Evolutionary conservation across 2,888 invertebrate species (phyloP), one percentile per base, ranked within the genome.

Genomic region (Parnassius smintheus): DNA sequence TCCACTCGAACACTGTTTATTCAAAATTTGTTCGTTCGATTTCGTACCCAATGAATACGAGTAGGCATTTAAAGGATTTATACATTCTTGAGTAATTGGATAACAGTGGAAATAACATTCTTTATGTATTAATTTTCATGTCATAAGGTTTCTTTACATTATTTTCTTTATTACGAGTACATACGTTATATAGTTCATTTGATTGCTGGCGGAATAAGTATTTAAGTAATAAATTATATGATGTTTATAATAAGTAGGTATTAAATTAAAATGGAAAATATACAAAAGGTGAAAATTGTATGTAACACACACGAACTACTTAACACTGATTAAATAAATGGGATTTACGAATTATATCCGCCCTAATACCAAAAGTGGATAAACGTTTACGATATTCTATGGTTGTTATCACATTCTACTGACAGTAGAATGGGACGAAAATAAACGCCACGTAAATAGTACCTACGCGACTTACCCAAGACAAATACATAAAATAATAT

Each of bases 1-100:
- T 76, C 81, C 77, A 68, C 64, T 63, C 62, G 46, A 59, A 49
- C 59, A 9, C n/a, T 61, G 52, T 62, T 65, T 51, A 55, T 58
- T 45, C 50, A 42, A 58, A 46, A 58, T 55, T 48, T 42, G n/a
- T 42, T 44, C 54, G 25, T 44, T 58, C 18, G 12, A 22, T 48
- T 44, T 53, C n/a, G 53, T 25, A 35, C 13, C 13, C 44, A 48
- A 56, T 13, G 41, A 51, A 56, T 51, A 9, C 35, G 41, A 53
- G 12, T 13, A 22, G 35, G n/a, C 9, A 51, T 22, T 57, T 7
- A 35, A 25, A 10, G 10, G 10, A 9, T 13, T n/a, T 12, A 51
- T 51, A 44, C 11, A 22, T 11, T 25, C 9, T 50, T 41, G 18
- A 54, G 54, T 59, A 45, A 52, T 52, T 63, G 67, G 55, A 63